Conservation (phyloP, 2,888 invertebrate genomes). For the Lepidocyrtinus sp. region DNA sequence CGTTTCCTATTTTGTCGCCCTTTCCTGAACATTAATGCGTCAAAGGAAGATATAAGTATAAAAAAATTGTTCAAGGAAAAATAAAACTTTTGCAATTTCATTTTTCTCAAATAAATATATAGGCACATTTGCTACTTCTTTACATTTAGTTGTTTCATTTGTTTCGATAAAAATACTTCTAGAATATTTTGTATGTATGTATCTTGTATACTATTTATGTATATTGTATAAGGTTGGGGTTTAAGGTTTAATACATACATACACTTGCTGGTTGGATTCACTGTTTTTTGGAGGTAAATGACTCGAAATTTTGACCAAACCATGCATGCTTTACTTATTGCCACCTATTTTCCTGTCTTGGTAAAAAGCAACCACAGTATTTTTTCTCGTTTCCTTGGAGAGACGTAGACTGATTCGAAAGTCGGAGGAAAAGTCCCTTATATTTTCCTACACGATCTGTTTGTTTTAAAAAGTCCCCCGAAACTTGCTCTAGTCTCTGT, state of each 20-base stretch:
- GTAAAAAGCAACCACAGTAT: background rate
- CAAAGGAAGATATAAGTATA: no score
- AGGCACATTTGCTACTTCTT: no score
- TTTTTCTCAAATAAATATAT: constrained; percentile 3
- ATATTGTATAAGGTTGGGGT: no score
- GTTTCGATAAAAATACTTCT: background rate
- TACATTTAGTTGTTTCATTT: background rate
- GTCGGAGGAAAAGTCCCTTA: constrained; percentile 1
- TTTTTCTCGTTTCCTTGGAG: constrained; percentile 5
- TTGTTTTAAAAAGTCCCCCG: no score
- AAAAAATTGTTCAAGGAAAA: constrained; percentile 33
- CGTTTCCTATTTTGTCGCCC: constrained; percentile 22
- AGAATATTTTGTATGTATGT: background rate
- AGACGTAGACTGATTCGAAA: constrained; percentile 9
- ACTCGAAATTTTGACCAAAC: background rate
- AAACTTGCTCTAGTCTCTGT: no score
- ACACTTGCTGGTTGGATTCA: background rate
- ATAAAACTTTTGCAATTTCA: constrained; percentile 50
- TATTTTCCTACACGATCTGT: no score
- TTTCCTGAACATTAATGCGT: constrained; percentile 20
- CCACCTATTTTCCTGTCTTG: background rate
- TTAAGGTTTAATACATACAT: background rate
- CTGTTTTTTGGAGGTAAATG: background rate
- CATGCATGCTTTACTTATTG: constrained; percentile 11
- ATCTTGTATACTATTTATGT: background rate